Evolutionary conservation across 2,797 vertebrate genomes (phyloP), one percentile per base, ranked within the genome.

Genomic region (Oophaga sylvatica): DNA sequence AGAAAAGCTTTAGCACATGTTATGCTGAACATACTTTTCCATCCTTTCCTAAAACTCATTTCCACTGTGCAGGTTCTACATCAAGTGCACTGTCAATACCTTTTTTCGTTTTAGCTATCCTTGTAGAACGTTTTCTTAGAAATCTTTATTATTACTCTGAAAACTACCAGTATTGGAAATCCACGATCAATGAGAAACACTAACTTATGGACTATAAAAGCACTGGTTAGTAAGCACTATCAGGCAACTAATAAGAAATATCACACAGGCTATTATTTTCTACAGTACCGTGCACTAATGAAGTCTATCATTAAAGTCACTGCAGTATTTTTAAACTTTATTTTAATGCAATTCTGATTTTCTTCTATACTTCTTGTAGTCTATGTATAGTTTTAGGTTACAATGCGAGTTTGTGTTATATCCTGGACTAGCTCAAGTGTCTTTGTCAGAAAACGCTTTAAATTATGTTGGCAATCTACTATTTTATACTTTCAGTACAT

Each of bases 81-180:
- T 59, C 19, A 59, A 80, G 65, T 48, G 15, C 56, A 5, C 31
- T 88, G 76, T 84, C 87, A 83, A 83, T 83, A 87, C 26, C 48
- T 29, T 62, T 77, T 59, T 77, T 68, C 67, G 29, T 70, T 79
- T 80, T 56, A 70, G 75, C 65, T 84, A 59, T 62, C 80, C 41
- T 82, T 56, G 45, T 45, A 77, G 71, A 73, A 45, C 68, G 63
- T 73, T 88, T 88, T 80, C 65, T 22, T 41, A 53, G 87, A 83
- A 88, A 88, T 78, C 75, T 88, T 88, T 80, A 88, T 84, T 80
- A 80, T 68, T 41, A 73, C 81, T 83, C 73, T 63, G 56, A 84
- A 84, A 84, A 84, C 10, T 83, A 79, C 81, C 8, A 80, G 67
- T 84, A 88, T 84, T 84, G 65, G 62, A 87, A 83, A 35, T 19